Conservation (phyloP, 2,113 vertebrate species). For the Microtus pennsylvanicus region DNA sequence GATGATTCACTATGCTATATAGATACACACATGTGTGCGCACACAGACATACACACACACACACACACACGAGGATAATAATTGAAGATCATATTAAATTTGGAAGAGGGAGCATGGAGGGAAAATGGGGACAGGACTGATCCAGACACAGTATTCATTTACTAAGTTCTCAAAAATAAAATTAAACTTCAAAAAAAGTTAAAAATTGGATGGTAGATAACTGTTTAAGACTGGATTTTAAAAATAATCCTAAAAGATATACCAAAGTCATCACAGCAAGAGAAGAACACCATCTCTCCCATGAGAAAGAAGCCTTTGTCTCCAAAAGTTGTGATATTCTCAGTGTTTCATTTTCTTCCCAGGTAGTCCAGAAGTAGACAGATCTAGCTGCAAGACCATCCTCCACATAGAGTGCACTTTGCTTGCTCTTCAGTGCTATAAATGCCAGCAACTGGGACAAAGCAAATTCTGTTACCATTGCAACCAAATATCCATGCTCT, state of each 20-base stretch:
- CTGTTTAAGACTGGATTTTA: not conserved
- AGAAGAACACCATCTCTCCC: not conserved
- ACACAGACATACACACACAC: not conserved
- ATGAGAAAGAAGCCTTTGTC: rapidly evolving
- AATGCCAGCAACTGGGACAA: not conserved
- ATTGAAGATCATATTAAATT: not conserved
- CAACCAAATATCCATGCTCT: not conserved
- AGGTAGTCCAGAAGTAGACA: not conserved
- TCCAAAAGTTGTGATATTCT: not conserved
- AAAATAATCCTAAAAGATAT: not conserved
- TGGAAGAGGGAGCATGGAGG: not conserved
- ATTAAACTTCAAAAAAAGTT: not conserved
- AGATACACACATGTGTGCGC: not conserved
- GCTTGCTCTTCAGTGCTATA: not conserved
- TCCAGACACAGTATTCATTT: not conserved
- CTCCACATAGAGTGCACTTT: not conserved
- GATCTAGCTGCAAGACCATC: not conserved
- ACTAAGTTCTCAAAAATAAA: not conserved
- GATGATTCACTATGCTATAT: not conserved
- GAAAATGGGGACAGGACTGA: not conserved
- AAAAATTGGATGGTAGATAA: not conserved
- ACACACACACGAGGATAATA: not conserved
- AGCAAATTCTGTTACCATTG: not conserved
- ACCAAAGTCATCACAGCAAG: not conserved
- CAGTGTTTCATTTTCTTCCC: not conserved